These are phyloP conservation scores for Borostomias antarcticus DNA, from an alignment of 2,797 vertebrate genomes.

Conservation along the genomic window DNA sequence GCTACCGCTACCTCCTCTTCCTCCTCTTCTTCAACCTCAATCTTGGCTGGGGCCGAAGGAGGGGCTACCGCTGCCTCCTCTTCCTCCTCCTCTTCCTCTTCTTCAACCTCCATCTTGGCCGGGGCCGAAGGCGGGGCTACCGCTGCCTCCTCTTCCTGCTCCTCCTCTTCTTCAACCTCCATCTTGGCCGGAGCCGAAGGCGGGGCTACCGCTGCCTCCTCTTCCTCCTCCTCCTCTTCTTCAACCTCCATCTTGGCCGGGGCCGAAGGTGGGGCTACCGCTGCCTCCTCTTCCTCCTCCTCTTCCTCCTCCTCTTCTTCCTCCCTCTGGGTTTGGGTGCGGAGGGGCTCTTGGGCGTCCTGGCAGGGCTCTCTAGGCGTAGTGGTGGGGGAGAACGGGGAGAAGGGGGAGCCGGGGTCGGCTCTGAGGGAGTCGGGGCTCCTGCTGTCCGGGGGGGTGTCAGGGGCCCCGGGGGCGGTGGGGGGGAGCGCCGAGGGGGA, in stretches of 20 bases:
- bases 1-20: no score
- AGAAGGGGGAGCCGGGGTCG: conserved; percentile 53
- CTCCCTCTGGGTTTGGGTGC: not conserved
- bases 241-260: no score
- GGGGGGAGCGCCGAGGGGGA: conserved; percentile 6
- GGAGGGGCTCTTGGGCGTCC: conserved; percentile 15
- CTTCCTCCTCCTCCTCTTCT: conserved; percentile 12
- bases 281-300: not conserved
- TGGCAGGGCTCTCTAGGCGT: conserved; percentile 19
- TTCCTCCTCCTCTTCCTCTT: no score
- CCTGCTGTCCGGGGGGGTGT: conserved; percentile 49
- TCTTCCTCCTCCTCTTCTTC: not conserved
- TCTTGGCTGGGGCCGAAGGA: no score
- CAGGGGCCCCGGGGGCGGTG: conserved; percentile 17
- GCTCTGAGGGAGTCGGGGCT: conserved; percentile 52
- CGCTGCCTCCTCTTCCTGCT: conserved; percentile 4
- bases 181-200: no score
- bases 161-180: conserved; percentile 20
- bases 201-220: not conserved
- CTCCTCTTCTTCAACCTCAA: no score
- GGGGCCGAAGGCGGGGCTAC: no score
- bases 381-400: no score
- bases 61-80: conserved; percentile 3
- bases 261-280: not conserved
- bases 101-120: no score